phyloP scores from a whole-genome alignment of 2,888 invertebrate genomes.

The Perizoma affinitatum region DNA sequence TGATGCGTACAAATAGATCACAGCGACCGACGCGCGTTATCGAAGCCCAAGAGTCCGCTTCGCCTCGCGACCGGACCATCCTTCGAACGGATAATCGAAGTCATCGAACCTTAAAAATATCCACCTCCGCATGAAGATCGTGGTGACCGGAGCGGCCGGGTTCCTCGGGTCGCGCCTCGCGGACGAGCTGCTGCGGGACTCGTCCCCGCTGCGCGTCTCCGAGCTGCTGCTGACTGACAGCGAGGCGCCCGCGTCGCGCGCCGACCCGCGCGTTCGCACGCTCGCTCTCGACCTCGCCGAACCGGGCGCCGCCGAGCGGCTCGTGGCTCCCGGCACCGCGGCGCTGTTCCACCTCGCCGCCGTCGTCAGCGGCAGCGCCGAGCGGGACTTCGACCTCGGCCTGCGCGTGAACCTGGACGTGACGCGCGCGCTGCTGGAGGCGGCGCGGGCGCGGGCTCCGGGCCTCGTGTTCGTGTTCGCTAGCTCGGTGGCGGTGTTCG shows the following conservation, averaged over 20 bases:
- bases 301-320: conserved; percentile 48
- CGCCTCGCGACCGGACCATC: too few species aligned
- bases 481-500: conserved; percentile 67
- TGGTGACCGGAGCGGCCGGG: conserved; percentile 68
- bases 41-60: too few species aligned
- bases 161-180: conserved; percentile 61
- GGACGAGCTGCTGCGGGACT: conserved; percentile 46
- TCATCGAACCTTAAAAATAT: too few species aligned
- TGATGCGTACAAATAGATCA: too few species aligned
- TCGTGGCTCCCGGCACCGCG: conserved; percentile 50
- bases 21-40: too few species aligned
- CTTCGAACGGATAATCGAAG: too few species aligned
- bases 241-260: conserved; percentile 28
- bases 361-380: conserved; percentile 71
- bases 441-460: conserved; percentile 52
- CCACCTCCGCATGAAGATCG: conserved; percentile 53
- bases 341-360: conserved; percentile 72
- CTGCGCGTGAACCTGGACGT: conserved; percentile 68
- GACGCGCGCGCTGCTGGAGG: conserved; percentile 65
- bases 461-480: conserved; percentile 59
- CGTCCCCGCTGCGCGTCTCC: conserved; percentile 46
- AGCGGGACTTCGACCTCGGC: conserved; percentile 69
- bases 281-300: conserved; percentile 33
- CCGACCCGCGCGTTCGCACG: conserved; percentile 29
- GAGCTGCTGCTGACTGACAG: conserved; percentile 52